phyloP scores from a whole-genome alignment of 2,113 vertebrate genomes.

The Sula dactylatra region DNA sequence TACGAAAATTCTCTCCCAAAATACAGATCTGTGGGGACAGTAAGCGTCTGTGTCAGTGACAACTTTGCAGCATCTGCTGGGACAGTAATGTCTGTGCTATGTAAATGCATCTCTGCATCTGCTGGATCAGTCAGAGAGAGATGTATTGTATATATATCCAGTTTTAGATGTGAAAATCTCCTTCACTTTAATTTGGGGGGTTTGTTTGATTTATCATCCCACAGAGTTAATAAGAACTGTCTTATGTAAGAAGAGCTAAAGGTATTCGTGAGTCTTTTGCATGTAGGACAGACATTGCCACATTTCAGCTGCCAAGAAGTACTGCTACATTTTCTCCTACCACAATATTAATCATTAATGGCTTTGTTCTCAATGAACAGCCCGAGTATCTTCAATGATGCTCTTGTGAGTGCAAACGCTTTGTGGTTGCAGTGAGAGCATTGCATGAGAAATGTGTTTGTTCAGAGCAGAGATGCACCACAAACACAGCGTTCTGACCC shows the following conservation, averaged over 20 bases:
- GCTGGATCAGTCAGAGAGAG: constrained; percentile 47
- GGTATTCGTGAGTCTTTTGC: not conserved
- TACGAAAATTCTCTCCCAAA: constrained; percentile 23
- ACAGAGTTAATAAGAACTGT: not conserved
- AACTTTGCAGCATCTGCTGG: constrained; percentile 46
- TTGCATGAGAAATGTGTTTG: constrained; percentile 49
- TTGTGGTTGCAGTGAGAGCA: constrained; percentile 48
- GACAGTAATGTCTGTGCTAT: constrained; percentile 61
- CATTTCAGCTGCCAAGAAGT: constrained; percentile 55
- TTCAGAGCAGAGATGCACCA: not conserved
- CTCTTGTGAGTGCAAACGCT: constrained; percentile 57
- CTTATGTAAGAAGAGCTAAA: not conserved
- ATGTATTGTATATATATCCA: constrained; percentile 29
- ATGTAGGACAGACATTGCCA: not conserved
- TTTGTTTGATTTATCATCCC: constrained; percentile 15
- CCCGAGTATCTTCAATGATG: constrained; percentile 49
- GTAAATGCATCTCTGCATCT: constrained; percentile 48
- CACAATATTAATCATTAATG: constrained; percentile 61
- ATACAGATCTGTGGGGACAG: constrained; percentile 54
- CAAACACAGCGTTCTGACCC: not conserved
- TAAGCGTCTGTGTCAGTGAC: constrained; percentile 59
- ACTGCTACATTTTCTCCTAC: constrained; percentile 43
- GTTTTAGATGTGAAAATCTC: constrained; percentile 42
- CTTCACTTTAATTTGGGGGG: not conserved
- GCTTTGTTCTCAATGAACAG: constrained; percentile 66